A percentile compares a stretch with the other conserved stretches of the same genome.
phyloP scores from a whole-genome alignment of 2,888 invertebrate species.

The Ypsolopha sequella region DNA sequence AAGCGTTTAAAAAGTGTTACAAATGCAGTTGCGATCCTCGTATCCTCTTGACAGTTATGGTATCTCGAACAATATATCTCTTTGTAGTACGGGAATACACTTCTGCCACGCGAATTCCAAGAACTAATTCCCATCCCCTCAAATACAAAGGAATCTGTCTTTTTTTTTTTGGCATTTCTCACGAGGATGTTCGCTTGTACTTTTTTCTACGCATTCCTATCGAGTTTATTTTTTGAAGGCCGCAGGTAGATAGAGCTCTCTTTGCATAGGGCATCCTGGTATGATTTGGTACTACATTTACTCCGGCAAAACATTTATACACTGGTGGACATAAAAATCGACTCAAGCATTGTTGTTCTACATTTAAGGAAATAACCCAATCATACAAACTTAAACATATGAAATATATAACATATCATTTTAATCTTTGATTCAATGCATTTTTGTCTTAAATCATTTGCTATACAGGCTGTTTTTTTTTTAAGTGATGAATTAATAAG shows the following conservation, averaged over 20 bases:
- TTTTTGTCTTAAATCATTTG: too few species aligned
- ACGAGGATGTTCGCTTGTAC: conserved; percentile 47
- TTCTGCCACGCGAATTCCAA: conserved; percentile 62
- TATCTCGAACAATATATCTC: not conserved
- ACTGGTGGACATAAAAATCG: too few species aligned
- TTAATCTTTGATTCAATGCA: too few species aligned
- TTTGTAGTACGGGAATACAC: not conserved
- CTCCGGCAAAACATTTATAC: not conserved
- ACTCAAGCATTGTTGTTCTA: too few species aligned
- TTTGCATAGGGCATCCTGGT: conserved; percentile 9
- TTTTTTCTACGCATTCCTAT: conserved; percentile 47
- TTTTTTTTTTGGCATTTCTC: conserved; percentile 49
- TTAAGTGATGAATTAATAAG: too few species aligned
- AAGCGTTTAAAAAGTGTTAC: not conserved
- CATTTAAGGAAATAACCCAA: too few species aligned
- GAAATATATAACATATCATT: too few species aligned
- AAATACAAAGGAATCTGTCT: conserved; percentile 26
- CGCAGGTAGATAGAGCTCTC: conserved; percentile 30
- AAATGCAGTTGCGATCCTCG: not conserved
- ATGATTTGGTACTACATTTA: not conserved
- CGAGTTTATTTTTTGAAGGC: conserved; percentile 55
- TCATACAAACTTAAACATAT: too few species aligned
- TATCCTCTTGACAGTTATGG: not conserved
- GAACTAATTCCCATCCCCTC: conserved; percentile 55
- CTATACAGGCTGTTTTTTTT: too few species aligned